Evolutionary conservation across 2,113 vertebrate species (phyloP).

Genomic region (Lamprologus callipterus): DNA sequence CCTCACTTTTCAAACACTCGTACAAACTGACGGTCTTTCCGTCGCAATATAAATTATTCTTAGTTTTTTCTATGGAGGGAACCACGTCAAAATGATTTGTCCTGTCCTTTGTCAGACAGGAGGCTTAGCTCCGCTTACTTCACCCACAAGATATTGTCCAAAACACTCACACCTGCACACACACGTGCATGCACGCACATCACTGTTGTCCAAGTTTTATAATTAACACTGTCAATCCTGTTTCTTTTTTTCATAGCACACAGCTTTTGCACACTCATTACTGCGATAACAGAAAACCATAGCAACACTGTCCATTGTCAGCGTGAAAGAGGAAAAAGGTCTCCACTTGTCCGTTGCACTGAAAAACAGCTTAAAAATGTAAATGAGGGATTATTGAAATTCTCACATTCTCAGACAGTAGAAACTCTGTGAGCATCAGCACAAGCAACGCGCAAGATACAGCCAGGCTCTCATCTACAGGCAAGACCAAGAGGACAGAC

Average conservation of each 20-base stretch:
- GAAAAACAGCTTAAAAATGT: slow-evolving; percentile 47
- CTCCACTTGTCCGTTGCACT: neutral
- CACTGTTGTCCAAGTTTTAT: neutral
- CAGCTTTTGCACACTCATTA: slow-evolving; percentile 7
- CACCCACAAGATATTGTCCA: neutral
- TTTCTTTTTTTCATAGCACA: neutral
- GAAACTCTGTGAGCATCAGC: slow-evolving; percentile 35
- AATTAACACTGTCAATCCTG: slow-evolving; percentile 4
- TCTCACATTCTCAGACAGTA: slow-evolving; percentile 41
- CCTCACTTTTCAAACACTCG: neutral
- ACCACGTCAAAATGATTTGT: neutral
- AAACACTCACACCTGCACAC: neutral
- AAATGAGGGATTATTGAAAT: slow-evolving; percentile 51
- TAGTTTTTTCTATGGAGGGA: neutral
- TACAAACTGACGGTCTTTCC: neutral
- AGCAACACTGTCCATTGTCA: slow-evolving; percentile 33
- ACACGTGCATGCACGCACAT: neutral
- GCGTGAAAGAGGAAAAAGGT: slow-evolving; percentile 2
- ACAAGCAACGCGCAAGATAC: slow-evolving; percentile 39
- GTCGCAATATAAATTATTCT: neutral
- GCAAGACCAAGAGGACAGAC: neutral
- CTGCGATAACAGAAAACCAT: slow-evolving; percentile 23
- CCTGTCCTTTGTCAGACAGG: neutral
- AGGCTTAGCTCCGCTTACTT: neutral
- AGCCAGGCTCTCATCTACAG: slow-evolving; percentile 22